phyloP scores from a whole-genome alignment of 2,797 vertebrate genomes.

The Poeciliopsis infans region DNA sequence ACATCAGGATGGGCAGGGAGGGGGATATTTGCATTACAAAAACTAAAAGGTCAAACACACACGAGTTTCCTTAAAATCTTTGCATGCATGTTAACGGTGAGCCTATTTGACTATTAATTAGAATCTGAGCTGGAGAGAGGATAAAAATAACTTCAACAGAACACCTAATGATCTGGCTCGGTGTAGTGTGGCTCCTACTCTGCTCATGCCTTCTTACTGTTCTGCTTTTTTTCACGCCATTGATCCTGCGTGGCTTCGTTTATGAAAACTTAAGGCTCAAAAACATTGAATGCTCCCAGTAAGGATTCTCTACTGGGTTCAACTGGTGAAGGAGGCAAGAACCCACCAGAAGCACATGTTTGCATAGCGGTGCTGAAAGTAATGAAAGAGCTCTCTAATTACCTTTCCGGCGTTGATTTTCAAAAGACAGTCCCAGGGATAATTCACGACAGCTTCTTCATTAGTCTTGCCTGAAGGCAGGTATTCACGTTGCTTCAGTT shows the following conservation, averaged over 20 bases:
- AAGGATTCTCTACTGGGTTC: constrained; percentile 44
- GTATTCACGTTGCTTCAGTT: constrained; percentile 5
- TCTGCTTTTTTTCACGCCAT: constrained; percentile 8
- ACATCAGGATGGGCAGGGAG: background rate
- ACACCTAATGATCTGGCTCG: constrained; percentile 66
- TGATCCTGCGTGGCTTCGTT: constrained; percentile 61
- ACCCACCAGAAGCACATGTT: constrained; percentile 48
- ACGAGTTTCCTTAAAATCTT: background rate
- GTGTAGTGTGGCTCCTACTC: constrained; percentile 32
- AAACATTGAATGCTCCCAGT: constrained; percentile 59
- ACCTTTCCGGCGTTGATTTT: constrained; percentile 66
- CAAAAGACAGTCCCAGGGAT: constrained; percentile 71
- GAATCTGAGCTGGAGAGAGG: constrained; percentile 53
- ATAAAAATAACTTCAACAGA: constrained; percentile 66
- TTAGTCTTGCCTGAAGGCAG: constrained; percentile 67
- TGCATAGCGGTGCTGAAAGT: constrained; percentile 68
- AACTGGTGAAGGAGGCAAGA: constrained; percentile 29
- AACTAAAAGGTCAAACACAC: constrained; percentile 21
- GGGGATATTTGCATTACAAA: constrained; percentile 42
- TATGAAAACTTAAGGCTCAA: constrained; percentile 65
- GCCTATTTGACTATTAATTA: constrained; percentile 73
- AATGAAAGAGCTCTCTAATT: constrained; percentile 74
- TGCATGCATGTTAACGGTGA: constrained; percentile 51
- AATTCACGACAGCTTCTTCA: constrained; percentile 74
- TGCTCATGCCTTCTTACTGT: constrained; percentile 7